Base-by-base conservation (phyloP, 2,888 invertebrate genomes). In the Hirtodrosophila histrioides region DNA sequence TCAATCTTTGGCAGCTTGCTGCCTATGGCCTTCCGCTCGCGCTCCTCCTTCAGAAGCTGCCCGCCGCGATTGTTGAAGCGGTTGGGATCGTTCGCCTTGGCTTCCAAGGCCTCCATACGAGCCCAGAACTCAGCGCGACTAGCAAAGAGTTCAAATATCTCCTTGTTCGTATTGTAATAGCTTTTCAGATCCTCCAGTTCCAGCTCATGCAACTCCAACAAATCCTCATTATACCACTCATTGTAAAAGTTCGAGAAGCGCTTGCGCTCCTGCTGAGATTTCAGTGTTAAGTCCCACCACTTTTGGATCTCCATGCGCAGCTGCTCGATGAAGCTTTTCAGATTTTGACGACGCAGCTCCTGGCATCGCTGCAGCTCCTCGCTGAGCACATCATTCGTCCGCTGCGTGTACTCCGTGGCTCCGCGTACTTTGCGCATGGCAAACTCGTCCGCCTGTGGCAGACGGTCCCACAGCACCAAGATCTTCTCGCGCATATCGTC, bases 61-160 rank as follows among this genome's bases (percentile, higher is more conserved):
- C 98, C 97, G 0, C 98, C 97, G 36, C 98, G 93, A 91, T 98
- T 97, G 78, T 96, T 95, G 88, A 95, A 97, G 0, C 98, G 93
- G 72, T 95, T 95, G 0, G 96, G 96, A 83, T 96, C 96, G n/a
- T 94, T 93, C 0, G 96, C 95, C 51, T 95, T 94, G 17, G 94
- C 93, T 73, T 97, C 96, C 46, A 97, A 91, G 64, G 95, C 95
- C 2, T 94, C 92, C 94, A 96, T 95, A 85, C 96, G 94, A 23
- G 93, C 92, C 95, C 96, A 97, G 1, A 96, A 92, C 35, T 93
- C 92, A 68, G 94, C 93, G 45, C 96, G 94, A 61, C 94, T 94
- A 10, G 93, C 92, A 11, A 96, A 92, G 64, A 96, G 90, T 0
- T 94, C 93, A 81, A 94, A 95, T 44, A 96, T 94, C 64, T 93